These are phyloP conservation scores for Rhopalosiphum maidis DNA, from an alignment of 1,140 invertebrate species.

Conservation along the genomic window DNA sequence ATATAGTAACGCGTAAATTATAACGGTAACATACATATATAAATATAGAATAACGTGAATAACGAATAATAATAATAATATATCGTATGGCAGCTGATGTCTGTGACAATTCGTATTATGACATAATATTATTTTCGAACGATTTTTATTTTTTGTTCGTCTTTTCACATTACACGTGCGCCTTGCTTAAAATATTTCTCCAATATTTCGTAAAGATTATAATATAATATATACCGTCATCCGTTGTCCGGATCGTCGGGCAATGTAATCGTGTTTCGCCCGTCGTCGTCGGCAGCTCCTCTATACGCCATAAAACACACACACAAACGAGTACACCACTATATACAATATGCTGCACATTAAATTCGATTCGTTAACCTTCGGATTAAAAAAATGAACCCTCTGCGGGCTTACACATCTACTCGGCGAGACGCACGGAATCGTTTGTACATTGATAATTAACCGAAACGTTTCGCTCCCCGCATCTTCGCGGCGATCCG, in stretches of 20 bases:
- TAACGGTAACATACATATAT: background rate
- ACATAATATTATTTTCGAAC: too few relatives aligned
- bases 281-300: background rate
- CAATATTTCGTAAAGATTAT: too few relatives aligned
- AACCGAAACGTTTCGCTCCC: constrained; percentile 13
- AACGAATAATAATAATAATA: background rate
- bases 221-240: too few relatives aligned
- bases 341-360: too few relatives aligned
- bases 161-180: too few relatives aligned
- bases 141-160: too few relatives aligned
- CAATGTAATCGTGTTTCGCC: background rate
- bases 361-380: constrained; percentile 40
- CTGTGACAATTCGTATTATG: too few relatives aligned
- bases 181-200: too few relatives aligned
- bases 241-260: background rate
- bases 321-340: too few relatives aligned
- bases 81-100: background rate
- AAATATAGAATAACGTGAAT: background rate
- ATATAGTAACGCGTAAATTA: background rate
- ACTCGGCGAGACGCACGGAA: background rate
- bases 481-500: background rate
- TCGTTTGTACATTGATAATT: constrained; percentile 37
- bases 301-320: background rate
- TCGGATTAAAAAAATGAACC: constrained; percentile 42
- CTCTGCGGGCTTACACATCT: constrained; percentile 15